A percentile compares a stretch with the other conserved stretches of the same genome.
Evolutionary conservation across 2,113 vertebrate genomes (phyloP).

Genomic region (Macrotus californicus): DNA sequence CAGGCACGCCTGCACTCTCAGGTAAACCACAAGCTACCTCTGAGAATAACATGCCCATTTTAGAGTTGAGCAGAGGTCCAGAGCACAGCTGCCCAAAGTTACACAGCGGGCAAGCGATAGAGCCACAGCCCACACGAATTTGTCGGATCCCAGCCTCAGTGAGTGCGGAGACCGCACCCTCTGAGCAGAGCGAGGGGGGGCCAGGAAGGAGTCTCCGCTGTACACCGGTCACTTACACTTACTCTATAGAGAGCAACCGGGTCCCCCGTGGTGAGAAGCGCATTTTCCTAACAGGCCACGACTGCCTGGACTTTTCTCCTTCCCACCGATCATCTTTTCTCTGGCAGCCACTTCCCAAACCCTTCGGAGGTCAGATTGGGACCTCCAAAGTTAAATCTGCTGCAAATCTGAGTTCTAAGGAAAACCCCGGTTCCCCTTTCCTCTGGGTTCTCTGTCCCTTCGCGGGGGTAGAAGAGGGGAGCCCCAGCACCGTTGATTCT

Average conservation of each 20-base stretch:
- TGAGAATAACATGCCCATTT: not conserved
- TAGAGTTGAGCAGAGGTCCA: not conserved
- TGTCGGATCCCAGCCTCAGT: not conserved
- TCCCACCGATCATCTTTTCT: not conserved
- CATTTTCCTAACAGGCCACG: not conserved
- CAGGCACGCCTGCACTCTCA: too few species aligned
- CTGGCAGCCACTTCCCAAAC: not conserved
- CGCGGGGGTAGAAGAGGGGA: accelerated
- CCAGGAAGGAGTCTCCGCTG: accelerated
- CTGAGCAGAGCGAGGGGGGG: too few species aligned
- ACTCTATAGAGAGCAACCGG: not conserved
- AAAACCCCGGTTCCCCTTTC: not conserved
- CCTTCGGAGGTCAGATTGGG: not conserved
- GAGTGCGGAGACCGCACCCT: accelerated
- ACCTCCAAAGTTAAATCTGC: not conserved
- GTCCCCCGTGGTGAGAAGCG: too few species aligned
- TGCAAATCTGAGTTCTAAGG: not conserved
- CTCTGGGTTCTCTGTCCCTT: not conserved
- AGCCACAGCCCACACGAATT: not conserved
- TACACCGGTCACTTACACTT: accelerated
- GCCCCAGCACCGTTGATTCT: not conserved
- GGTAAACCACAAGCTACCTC: not conserved
- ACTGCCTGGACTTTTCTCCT: not conserved
- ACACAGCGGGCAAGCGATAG: not conserved
- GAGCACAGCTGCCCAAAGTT: not conserved